Evolutionary conservation across 2,888 invertebrate species (phyloP).

Genomic region (Muschampia plurimacula): DNA sequence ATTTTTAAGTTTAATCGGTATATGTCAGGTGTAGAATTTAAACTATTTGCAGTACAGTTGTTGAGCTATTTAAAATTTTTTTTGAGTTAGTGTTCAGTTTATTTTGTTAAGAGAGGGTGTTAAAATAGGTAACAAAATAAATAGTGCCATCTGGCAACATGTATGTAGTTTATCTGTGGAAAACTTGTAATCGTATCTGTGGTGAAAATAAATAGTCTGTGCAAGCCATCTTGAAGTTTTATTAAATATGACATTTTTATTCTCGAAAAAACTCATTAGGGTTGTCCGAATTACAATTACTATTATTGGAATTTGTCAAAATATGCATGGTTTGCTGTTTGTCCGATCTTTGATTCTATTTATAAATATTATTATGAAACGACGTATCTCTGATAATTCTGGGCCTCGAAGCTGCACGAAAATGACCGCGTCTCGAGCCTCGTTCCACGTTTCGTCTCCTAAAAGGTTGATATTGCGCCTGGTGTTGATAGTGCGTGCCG

Average conservation of each 20-base stretch:
- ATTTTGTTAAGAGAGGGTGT: not conserved
- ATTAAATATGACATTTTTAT: conserved; percentile 11
- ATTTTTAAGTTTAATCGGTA: not conserved
- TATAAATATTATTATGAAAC: conserved; percentile 1
- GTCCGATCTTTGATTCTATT: conserved; percentile 8
- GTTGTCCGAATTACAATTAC: not conserved
- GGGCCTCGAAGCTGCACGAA: conserved; percentile 5
- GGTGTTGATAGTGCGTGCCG: conserved; percentile 1
- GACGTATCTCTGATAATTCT: conserved; percentile 8
- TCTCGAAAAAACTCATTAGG: conserved; percentile 14
- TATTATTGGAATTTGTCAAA: conserved; percentile 8
- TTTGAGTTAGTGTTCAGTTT: not conserved
- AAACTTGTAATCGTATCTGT: too few species aligned
- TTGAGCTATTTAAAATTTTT: not conserved
- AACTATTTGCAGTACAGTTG: not conserved
- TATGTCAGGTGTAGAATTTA: not conserved
- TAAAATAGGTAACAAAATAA: too few species aligned
- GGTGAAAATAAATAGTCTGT: too few species aligned
- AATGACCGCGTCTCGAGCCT: not conserved
- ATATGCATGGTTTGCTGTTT: conserved; percentile 10
- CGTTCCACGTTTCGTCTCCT: conserved; percentile 3
- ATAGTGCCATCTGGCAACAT: too few species aligned
- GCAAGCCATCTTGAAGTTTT: too few species aligned
- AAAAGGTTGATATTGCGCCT: conserved; percentile 8
- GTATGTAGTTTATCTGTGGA: too few species aligned